Percentiles rank a stretch among this genome's conserved stretches.
Conservation (phyloP, 2,888 invertebrate genomes). For the Drosophila niveifrons region DNA sequence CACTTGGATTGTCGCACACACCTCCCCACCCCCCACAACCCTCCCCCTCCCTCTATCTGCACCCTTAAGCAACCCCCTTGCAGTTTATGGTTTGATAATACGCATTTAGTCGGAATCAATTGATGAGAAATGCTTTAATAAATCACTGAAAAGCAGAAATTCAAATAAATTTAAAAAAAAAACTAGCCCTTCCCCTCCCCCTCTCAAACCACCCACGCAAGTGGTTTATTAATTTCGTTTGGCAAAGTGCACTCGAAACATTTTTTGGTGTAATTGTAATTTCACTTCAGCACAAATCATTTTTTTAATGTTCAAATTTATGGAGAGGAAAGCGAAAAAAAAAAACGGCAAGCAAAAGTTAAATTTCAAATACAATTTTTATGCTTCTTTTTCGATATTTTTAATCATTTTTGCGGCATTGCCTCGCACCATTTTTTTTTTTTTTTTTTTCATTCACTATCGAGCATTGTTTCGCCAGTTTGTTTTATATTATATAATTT, state of each 20-base stretch:
- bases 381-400: conserved; percentile 38
- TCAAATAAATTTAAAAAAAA: background rate
- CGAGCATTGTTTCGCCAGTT: conserved; percentile 54
- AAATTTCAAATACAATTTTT: conserved; percentile 38
- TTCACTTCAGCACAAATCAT: conserved; percentile 53
- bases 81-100: conserved; percentile 65
- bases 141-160: conserved; percentile 50
- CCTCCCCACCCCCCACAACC: background rate
- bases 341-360: conserved; percentile 32
- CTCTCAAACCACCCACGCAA: background rate
- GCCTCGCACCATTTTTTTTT: conserved; percentile 5
- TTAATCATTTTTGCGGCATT: conserved; percentile 48
- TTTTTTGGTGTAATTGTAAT: conserved; percentile 72
- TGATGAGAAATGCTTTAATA: conserved; percentile 69
- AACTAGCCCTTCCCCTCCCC: background rate
- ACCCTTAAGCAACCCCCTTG: conserved; percentile 8
- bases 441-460: conserved; percentile 3
- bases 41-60: background rate
- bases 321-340: background rate
- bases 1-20: conserved; percentile 52
- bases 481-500: conserved; percentile 53
- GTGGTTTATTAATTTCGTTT: conserved; percentile 62
- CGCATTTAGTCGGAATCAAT: conserved; percentile 75
- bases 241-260: conserved; percentile 64
- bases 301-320: conserved; percentile 50